Percentiles rank a stretch among this genome's conserved stretches.
These are phyloP conservation scores for Leptinotarsa peninsularis DNA, from an alignment of 2,888 invertebrate species.

Conservation along the genomic window DNA sequence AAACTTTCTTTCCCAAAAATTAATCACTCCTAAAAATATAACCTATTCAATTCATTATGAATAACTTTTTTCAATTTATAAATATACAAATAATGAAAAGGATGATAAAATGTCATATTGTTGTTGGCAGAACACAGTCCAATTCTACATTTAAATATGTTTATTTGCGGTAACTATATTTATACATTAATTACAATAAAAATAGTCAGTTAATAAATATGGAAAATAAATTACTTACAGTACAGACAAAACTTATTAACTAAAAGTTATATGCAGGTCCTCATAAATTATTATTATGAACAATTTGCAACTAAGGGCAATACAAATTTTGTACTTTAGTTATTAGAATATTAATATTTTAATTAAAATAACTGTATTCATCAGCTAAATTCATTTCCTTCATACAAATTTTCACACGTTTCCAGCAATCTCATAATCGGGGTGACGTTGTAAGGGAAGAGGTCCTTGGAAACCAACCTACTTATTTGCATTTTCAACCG, in stretches of 20 bases:
- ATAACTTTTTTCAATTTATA: not conserved
- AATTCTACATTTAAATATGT: not conserved
- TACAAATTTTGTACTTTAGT: conserved; percentile 26
- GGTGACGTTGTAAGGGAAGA: conserved; percentile 92
- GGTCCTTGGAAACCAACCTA: conserved; percentile 82
- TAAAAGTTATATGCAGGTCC: conserved; percentile 7
- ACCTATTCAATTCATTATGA: not conserved
- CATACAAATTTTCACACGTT: conserved; percentile 86
- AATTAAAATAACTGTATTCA: conserved; percentile 31
- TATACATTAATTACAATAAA: conserved; percentile 21
- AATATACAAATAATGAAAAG: too few species aligned
- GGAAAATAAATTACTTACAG: conserved; percentile 25
- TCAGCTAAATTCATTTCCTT: conserved; percentile 85
- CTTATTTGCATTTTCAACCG: conserved; percentile 84
- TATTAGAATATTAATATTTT: conserved; percentile 10
- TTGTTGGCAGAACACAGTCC: not conserved
- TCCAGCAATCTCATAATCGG: conserved; percentile 86
- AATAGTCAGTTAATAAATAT: conserved; percentile 26
- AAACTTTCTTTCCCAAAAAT: too few species aligned
- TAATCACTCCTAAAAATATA: too few species aligned
- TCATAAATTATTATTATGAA: conserved; percentile 25
- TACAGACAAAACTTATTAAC: not conserved
- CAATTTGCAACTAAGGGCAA: conserved; percentile 14
- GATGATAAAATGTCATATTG: not conserved
- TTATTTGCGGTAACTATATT: conserved; percentile 20